Base-by-base conservation (phyloP, 2,797 vertebrate species). In the Anguilla megastoma region DNA sequence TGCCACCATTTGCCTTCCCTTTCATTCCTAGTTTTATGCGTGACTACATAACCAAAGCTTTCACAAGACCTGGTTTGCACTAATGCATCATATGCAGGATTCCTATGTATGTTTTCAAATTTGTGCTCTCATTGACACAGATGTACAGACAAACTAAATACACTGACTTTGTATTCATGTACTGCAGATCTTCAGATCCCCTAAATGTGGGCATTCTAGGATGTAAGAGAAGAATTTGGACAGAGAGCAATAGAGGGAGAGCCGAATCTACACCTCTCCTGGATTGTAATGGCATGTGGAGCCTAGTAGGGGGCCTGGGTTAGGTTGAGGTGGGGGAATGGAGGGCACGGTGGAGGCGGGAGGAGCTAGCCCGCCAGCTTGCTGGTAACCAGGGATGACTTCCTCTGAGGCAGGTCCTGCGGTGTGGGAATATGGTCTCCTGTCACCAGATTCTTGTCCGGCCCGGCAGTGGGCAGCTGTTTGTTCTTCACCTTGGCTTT, bases 381-480 rank as follows among this genome's bases (percentile, higher is more conserved):
- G 97, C 98, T 99, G 96, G 98, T 97, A 89, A 99, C 97, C 87
- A 99, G 96, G 0, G 98, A 99, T 83, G 98, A 98, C 92, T 98
- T 99, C 90, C 98, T 97, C 95, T 97, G 98, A 0, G 98, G 98
- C 89, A 99, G 97, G 92, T 99, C 98, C 94, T 99, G 97, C 0
- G 98, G 98, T 0, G 98, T 99, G 88, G 98, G 98, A 94, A 99
- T 99, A 95, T 99, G 98, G 90, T 99, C 98, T 18, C 98, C 98
- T 0, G 98, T 99, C 94, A 98, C 98, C 91, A 98, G 96, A 95
- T 97, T 99, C 95, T 99, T 98, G 94, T 99, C 98, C 0, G 97
- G 95, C 85, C 97, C 98, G 0, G 97, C 94, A 1, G 97, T 95
- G 0, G 97, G 98, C 92, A 98, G 94, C 94, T 98, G 98, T 93